phyloP scores from a whole-genome alignment of 1,140 invertebrate species.

The Nasonia longicornis region DNA sequence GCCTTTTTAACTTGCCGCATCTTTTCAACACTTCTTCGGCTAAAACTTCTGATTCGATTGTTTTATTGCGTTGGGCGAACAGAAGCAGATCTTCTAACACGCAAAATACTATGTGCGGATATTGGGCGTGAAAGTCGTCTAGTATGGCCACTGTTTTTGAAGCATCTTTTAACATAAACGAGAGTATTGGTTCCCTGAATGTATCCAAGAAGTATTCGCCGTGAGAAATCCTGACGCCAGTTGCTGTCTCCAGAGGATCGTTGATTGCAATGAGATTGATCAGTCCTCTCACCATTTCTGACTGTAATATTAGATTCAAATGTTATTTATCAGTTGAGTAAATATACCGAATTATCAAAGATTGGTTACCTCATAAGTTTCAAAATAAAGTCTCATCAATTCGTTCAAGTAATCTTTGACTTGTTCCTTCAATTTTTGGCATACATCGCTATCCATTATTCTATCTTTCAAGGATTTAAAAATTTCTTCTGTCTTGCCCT shows the following conservation, averaged over 20 bases:
- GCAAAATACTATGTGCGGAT: conserved; percentile 49
- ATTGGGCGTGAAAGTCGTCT: conserved; percentile 44
- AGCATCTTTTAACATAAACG: conserved; percentile 52
- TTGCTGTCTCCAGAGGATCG: conserved; percentile 4
- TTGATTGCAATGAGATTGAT: conserved; percentile 46
- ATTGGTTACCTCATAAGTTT: conserved; percentile 42
- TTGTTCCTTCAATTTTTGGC: conserved; percentile 23
- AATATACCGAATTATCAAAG: neutral
- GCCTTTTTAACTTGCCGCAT: conserved; percentile 48
- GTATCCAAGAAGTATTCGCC: conserved; percentile 46
- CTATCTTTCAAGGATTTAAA: conserved; percentile 52
- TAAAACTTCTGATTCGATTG: conserved; percentile 45
- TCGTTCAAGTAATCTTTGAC: conserved; percentile 52
- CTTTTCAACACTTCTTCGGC: conserved; percentile 51
- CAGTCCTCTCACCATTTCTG: neutral
- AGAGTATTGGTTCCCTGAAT: conserved; percentile 57
- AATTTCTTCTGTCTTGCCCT: conserved; percentile 47
- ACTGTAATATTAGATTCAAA: conserved; percentile 28
- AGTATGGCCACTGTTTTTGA: conserved; percentile 53
- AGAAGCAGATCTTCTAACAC: conserved; percentile 57
- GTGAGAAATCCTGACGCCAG: conserved; percentile 21
- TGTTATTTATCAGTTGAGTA: neutral
- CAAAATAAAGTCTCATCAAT: conserved; percentile 55
- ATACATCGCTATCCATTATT: conserved; percentile 32
- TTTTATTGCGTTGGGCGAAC: conserved; percentile 51